Evolutionary conservation across 2,797 vertebrate genomes (phyloP).

Genomic region (Intellagama lesueurii): DNA sequence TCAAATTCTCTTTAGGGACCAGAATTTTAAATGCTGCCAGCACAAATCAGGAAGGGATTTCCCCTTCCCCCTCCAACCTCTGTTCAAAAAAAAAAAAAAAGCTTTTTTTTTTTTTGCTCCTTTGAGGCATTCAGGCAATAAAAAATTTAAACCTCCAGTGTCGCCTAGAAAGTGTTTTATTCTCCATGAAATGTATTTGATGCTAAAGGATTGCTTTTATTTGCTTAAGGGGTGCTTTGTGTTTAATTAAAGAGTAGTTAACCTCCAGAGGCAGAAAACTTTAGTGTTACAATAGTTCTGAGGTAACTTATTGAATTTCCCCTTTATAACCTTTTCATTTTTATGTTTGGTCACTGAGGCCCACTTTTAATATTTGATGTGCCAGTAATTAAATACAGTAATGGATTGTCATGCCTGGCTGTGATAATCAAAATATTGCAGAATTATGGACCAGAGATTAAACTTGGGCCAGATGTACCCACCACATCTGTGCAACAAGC

Average conservation of each 20-base stretch:
- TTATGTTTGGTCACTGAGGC: conserved; percentile 17
- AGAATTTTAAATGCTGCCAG: conserved; percentile 59
- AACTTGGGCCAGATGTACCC: background rate
- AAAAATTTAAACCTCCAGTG: conserved; percentile 47
- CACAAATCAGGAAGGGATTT: conserved; percentile 55
- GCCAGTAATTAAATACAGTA: background rate
- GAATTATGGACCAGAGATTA: background rate
- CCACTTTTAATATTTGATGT: conserved; percentile 10
- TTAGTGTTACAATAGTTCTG: conserved; percentile 45
- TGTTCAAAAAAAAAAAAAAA: conserved; percentile 34
- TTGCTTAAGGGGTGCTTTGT: conserved; percentile 62
- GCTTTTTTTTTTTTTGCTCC: conserved; percentile 55
- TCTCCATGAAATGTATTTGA: conserved; percentile 59
- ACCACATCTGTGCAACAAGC: background rate
- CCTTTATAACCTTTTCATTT: background rate
- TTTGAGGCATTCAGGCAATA: conserved; percentile 56
- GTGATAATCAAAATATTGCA: background rate
- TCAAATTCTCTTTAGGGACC: conserved; percentile 58
- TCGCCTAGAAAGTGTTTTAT: conserved; percentile 52
- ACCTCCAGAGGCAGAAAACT: conserved; percentile 55
- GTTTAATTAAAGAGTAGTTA: conserved; percentile 72
- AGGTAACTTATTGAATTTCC: conserved; percentile 34
- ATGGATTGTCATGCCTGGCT: background rate
- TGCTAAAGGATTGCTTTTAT: conserved; percentile 55
- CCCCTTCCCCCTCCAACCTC: conserved; percentile 38